These are phyloP conservation scores for Papilio protenor DNA, from an alignment of 2,888 invertebrate species.

Conservation along the genomic window DNA sequence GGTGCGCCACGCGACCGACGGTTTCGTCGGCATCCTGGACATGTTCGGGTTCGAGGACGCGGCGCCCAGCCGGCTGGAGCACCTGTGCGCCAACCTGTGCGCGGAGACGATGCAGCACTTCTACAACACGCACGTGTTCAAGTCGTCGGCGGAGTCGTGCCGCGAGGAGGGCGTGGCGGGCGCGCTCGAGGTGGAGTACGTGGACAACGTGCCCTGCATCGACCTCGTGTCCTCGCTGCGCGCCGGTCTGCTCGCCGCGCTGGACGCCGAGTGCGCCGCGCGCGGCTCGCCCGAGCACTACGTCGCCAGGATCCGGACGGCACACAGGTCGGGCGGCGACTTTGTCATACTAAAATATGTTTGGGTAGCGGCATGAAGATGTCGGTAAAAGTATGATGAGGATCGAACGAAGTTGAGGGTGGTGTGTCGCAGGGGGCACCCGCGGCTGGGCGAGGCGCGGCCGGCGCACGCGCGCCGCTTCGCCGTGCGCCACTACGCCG, in stretches of 20 bases:
- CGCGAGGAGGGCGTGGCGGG: constrained; percentile 96
- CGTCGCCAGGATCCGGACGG: constrained; percentile 68
- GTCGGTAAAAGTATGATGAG: background rate
- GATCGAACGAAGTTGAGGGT: background rate
- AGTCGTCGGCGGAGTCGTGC: constrained; percentile 89
- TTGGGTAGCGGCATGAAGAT: background rate
- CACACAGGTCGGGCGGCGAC: constrained; percentile 59
- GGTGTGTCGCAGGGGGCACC: constrained; percentile 86
- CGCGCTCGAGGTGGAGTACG: constrained; percentile 96
- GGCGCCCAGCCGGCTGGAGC: constrained; percentile 95
- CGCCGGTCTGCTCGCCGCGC: constrained; percentile 95
- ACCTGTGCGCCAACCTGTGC: constrained; percentile 97
- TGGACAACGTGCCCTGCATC: constrained; percentile 97
- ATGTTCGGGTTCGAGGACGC: constrained; percentile 99
- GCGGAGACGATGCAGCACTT: constrained; percentile 99
- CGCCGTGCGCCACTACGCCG: constrained; percentile 94
- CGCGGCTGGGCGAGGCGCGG: constrained; percentile 91
- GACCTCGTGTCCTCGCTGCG: constrained; percentile 97
- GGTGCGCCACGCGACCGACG: constrained; percentile 96
- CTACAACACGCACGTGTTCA: constrained; percentile 98
- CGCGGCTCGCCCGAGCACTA: constrained; percentile 87
- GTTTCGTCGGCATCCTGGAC: constrained; percentile 97
- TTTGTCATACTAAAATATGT: background rate
- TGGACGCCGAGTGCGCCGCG: constrained; percentile 96
- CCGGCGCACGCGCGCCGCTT: constrained; percentile 92